phyloP scores from a whole-genome alignment of 92 coral and sea anemone genomes.

The Zoanthus solanderi region DNA sequence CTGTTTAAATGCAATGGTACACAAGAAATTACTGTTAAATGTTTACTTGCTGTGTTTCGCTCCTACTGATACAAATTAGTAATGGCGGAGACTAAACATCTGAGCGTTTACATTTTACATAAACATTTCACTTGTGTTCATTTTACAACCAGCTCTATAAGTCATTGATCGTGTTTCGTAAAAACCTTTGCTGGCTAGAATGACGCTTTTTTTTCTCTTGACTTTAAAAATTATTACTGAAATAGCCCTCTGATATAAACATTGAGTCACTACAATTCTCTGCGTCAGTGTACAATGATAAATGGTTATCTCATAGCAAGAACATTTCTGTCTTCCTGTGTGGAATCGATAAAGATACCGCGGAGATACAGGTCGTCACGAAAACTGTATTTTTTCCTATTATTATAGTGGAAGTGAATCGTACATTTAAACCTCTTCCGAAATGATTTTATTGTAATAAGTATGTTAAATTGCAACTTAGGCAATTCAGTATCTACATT shows the following conservation, averaged over 20 bases:
- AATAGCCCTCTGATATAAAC: constrained; percentile 2
- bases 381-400: background rate
- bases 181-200: background rate
- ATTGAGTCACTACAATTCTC: background rate
- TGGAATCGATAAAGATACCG: constrained; percentile 25
- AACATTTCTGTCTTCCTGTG: background rate
- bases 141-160: background rate
- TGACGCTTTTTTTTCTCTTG: constrained; percentile 16
- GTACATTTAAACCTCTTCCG: background rate
- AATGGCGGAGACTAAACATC: background rate
- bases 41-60: background rate
- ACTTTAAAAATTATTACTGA: constrained; percentile 10
- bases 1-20: background rate
- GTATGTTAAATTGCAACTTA: background rate
- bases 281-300: background rate
- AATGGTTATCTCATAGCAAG: constrained; percentile 12
- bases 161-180: background rate
- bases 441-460: background rate
- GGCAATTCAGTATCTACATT: background rate
- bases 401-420: too few species aligned
- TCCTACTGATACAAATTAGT: constrained; percentile 4
- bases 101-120: background rate
- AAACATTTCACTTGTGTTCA: background rate
- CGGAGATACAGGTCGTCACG: constrained; percentile 23
- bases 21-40: background rate